phyloP scores from a whole-genome alignment of 64 coral and sea anemone genomes.

The Exaiptasia diaphana region DNA sequence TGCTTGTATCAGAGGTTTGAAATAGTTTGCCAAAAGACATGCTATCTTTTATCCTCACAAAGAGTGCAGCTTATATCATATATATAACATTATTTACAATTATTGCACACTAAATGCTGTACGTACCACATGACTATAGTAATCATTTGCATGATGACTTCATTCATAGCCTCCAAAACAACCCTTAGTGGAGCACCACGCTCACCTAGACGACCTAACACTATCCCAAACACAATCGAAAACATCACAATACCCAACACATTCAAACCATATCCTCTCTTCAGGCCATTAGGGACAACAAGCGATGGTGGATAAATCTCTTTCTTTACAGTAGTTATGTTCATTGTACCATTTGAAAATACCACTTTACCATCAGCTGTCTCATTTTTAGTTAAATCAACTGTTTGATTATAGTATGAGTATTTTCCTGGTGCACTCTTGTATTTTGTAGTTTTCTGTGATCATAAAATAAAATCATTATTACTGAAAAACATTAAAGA shows the following conservation, averaged over 20 bases:
- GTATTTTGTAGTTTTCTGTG: constrained; percentile 73
- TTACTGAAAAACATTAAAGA: neutral
- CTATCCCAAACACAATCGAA: constrained; percentile 85
- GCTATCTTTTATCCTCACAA: neutral
- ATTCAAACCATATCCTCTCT: constrained; percentile 47
- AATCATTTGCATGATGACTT: constrained; percentile 85
- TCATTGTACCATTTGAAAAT: constrained; percentile 36
- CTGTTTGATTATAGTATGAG: constrained; percentile 25
- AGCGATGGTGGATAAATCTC: constrained; percentile 27
- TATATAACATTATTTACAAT: neutral
- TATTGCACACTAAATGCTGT: neutral
- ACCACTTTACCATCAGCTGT: neutral
- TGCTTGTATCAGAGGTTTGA: too few species aligned
- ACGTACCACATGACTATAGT: constrained; percentile 87
- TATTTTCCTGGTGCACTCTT: constrained; percentile 22
- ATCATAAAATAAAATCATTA: too few species aligned
- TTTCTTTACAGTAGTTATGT: constrained; percentile 40
- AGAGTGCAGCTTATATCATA: neutral
- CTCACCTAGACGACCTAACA: constrained; percentile 69
- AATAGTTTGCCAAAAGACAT: neutral
- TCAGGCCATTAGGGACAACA: constrained; percentile 39
- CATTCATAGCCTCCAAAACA: constrained; percentile 70
- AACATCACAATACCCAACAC: constrained; percentile 82
- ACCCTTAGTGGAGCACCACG: constrained; percentile 54
- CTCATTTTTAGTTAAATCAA: neutral